These are phyloP conservation scores for Ethmia dodecea DNA, from an alignment of 2,888 invertebrate genomes.

Conservation along the genomic window DNA sequence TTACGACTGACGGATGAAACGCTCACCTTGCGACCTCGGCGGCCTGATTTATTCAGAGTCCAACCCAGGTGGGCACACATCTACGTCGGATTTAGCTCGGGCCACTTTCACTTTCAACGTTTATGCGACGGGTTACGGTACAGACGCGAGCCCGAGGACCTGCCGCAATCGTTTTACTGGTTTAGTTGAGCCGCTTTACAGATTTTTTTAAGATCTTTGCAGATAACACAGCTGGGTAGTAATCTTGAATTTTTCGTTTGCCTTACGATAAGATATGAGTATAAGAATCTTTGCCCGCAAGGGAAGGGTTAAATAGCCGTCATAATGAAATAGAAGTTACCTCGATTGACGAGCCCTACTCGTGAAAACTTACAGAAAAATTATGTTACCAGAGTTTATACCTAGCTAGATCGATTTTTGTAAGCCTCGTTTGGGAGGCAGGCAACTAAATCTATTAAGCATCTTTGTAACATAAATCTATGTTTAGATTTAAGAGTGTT, in stretches of 20 bases:
- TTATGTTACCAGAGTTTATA: too few relatives aligned
- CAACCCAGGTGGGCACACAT: conserved; percentile 33
- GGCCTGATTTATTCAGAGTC: conserved; percentile 52
- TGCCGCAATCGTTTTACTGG: neutral
- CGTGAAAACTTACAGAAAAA: too few relatives aligned
- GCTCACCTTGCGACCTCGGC: conserved; percentile 40
- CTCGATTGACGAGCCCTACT: neutral
- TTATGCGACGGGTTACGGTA: conserved; percentile 19
- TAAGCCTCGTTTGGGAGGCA: too few relatives aligned
- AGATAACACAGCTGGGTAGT: neutral
- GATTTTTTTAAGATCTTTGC: neutral
- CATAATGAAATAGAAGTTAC: neutral
- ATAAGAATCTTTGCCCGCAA: too few relatives aligned
- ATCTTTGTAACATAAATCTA: too few relatives aligned
- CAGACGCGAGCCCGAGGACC: neutral
- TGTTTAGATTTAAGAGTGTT: too few relatives aligned
- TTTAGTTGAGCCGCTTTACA: neutral
- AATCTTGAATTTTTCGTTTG: neutral
- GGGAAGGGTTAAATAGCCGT: too few relatives aligned
- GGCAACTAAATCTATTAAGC: too few relatives aligned
- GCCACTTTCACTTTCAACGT: conserved; percentile 35
- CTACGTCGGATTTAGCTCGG: conserved; percentile 30
- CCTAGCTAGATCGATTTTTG: too few relatives aligned
- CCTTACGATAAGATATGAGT: neutral
- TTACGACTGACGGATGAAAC: conserved; percentile 18